Base-by-base conservation (phyloP, 2,797 vertebrate species). In the Micrastur ruficollis region DNA sequence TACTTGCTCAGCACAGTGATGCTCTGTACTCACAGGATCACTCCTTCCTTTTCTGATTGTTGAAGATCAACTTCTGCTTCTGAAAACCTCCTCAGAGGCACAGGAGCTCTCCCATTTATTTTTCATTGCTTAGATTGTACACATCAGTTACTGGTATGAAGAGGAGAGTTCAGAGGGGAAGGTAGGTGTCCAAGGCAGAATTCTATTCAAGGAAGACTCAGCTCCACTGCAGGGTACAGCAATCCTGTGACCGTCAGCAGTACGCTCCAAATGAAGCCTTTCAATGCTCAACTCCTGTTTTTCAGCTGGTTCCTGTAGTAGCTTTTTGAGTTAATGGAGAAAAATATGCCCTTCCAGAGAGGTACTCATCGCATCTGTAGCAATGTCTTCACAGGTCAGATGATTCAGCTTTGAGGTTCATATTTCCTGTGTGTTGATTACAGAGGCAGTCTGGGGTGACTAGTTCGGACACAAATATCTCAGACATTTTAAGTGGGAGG, bases 251-350 rank as follows among this genome's bases (percentile, higher is more conserved):
- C 36, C 44, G 61, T n/a, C 36, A 49, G 21, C 18, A 40, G 6
- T 17, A 5, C 1, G 0, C 14, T 67, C 26, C 40, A 61, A 29
- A 63, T 7, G 7, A 73, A 68, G 12, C 10, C 22, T 90, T 82
- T 59, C 44, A 26, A 0, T 21, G 25, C 47, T 70, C 32, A 14
- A 0, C 9, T 52, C 59, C 19, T n/a, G 18, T 3, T 50, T 82
- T 73, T 50, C 34, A 87, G 13, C 23, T 63, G 25, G 4, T 44
- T 80, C 21, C 29, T 59, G 11, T 31, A 18, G 34, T 42, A 14
- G 0, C 8, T 29, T 65, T 86, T 40, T 79, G 15, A 75, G 29
- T 72, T 62, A 89, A 61, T 6, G 32, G 42, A n/a, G 17, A 42
- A 52, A 87, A 91, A 49, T 7, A 26, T 9, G 6, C 11, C 26